Base-by-base conservation (phyloP, 2,888 invertebrate genomes). In the Ormyrus rosae region DNA sequence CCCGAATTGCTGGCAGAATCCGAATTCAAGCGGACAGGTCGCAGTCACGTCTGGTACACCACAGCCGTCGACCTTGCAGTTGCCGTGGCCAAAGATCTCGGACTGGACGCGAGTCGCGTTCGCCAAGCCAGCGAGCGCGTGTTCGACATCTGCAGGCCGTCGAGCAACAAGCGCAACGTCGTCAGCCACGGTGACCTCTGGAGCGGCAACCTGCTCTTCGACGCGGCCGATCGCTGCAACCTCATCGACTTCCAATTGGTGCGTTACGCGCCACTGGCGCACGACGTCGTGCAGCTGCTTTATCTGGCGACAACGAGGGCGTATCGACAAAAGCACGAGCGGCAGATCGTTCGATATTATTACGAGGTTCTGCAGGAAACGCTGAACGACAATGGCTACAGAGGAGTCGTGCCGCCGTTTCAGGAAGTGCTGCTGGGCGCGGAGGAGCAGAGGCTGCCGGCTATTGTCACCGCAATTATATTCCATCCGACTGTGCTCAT, bases 351-450 rank as follows among this genome's bases (percentile, higher is more conserved):
- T 0, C 34, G 63, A 1, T 56, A 67, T 50, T 82, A 82, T 51
- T 68, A 73, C 6, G 9, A 5, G n/a, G 45, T 55, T 9, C 63
- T 85, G 8, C 67, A 58, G 1, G 55, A 82, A n/a, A 67, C 73
- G 10, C 53, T 85, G 10, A n/a, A 1, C 0, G 91, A 83, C 87
- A 70, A 94, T 95, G 69, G 90, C 95, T 61, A 65, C 8, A 11
- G 81, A 0, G 76, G 81, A 7, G 45, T 91, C 68, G 93, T 48
- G 94, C 89, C 89, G 0, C n/a, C 85, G 0, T 88, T 86, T 85
- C 83, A 83, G 0, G 88, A 90, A 45, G 51, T 90, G 7, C 9
- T 85, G 5, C 74, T 84, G 13, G 86, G 88, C 4, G 82, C 86
- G 9, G 87, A 90, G 64, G 90, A 89, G 60, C 89, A 90, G 69